Evolutionary conservation across 2,888 invertebrate species (phyloP).

Genomic region (Ochropleura plecta): DNA sequence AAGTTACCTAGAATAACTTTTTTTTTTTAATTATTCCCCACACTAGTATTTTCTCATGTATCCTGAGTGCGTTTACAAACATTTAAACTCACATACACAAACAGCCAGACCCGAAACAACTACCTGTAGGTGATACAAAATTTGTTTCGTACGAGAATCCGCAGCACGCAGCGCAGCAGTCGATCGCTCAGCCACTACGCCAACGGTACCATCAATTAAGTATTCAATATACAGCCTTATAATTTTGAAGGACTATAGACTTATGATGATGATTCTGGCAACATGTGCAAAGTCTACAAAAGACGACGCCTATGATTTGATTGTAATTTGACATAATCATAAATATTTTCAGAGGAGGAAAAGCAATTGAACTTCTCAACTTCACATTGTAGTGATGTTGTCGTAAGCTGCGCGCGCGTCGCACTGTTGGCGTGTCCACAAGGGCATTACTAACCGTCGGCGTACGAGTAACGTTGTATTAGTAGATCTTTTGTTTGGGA

Average conservation of each 20-base stretch:
- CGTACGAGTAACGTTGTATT: constrained; percentile 39
- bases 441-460: constrained; percentile 48
- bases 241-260: not conserved
- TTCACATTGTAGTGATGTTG: not conserved
- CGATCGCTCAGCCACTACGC: too few relatives aligned
- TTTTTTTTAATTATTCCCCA: too few relatives aligned
- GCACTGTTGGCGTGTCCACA: constrained; percentile 45
- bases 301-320: not conserved
- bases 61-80: too few relatives aligned
- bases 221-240: too few relatives aligned
- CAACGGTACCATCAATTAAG: too few relatives aligned
- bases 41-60: too few relatives aligned
- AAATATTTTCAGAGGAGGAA: not conserved
- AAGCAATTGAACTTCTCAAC: constrained; percentile 38
- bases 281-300: not conserved
- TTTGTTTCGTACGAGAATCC: too few relatives aligned
- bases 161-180: too few relatives aligned
- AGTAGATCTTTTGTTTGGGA: constrained; percentile 49
- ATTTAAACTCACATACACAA: too few relatives aligned
- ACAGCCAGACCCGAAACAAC: too few relatives aligned
- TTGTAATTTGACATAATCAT: not conserved
- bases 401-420: constrained; percentile 37
- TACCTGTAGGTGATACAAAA: too few relatives aligned
- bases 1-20: not conserved
- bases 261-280: not conserved